A percentile compares a stretch with the other conserved stretches of the same genome.
These are phyloP conservation scores for Brachionus plicatilis DNA, from an alignment of 1,140 invertebrate genomes.

Conservation along the genomic window DNA sequence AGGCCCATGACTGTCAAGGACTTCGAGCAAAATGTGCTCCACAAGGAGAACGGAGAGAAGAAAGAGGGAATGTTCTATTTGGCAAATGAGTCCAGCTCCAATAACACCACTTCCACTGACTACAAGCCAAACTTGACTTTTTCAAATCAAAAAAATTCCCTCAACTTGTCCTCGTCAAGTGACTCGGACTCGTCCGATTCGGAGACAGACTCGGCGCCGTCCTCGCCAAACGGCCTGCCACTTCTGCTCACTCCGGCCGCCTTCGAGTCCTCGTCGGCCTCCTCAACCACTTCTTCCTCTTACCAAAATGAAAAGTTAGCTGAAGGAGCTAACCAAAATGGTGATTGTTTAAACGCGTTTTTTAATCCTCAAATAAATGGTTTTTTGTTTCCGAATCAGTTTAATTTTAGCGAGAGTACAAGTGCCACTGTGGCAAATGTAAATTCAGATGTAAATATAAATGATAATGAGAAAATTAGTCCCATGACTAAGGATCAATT, in stretches of 20 bases:
- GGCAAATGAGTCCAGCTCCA: background rate
- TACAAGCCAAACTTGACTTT: conserved; percentile 1
- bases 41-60: background rate
- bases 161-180: background rate
- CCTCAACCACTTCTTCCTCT: conserved; percentile 24
- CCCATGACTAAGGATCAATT: conserved; percentile 6
- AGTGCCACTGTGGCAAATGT: background rate
- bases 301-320: background rate
- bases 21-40: conserved; percentile 22
- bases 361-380: conserved; percentile 24
- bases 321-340: background rate
- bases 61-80: conserved; percentile 22
- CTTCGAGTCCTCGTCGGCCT: conserved; percentile 28
- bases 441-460: conserved; percentile 32
- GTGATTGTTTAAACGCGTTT: conserved; percentile 2
- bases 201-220: conserved; percentile 15
- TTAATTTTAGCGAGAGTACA: background rate
- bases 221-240: conserved; percentile 18
- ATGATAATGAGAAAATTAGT: conserved; percentile 3
- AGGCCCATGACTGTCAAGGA: conserved; percentile 36
- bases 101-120: background rate
- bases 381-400: conserved; percentile 32
- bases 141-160: background rate
- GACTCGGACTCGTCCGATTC: conserved; percentile 8
- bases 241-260: conserved; percentile 17